Evolutionary conservation across 2,113 vertebrate species (phyloP), one percentile per base, ranked within the genome.

Genomic region (Myrmecophaga tridactyla): DNA sequence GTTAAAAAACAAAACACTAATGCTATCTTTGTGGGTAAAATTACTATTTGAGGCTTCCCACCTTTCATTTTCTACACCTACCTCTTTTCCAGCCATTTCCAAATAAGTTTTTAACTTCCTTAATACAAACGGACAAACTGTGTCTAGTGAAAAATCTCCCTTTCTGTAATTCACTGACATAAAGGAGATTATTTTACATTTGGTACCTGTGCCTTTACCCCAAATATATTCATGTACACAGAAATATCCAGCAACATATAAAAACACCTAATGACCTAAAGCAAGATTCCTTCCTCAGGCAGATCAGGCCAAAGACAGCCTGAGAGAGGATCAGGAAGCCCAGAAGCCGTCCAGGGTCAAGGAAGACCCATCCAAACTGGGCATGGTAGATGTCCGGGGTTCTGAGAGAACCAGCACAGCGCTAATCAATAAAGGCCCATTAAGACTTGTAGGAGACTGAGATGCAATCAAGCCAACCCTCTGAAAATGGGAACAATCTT

Each of bases 1-100:
- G n/a, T 6, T 29, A 4, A 36, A 46, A 46, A 36, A 63, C 10
- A 65, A 41, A 63, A 31, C 13, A 63, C 48, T 46, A 31, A 84
- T 23, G n/a, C 82, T 88, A 77, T 72, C 58, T 43, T 88, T 63
- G 60, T 8, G 87, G 11, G 53, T 92, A 92, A 92, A 96, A 95
- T 48, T 41, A 88, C 62, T 41, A 41, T 58, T 63, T 70, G 56
- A 39, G 48, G 36, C 12, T 84, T 81, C 17, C 77, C 20, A 34
- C 39, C 78, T 87, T 90, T 90, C 43, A 15, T 84, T 80, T 81
- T 81, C 87, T 72, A 89, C 3, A 94, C 31, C 51, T 53, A 87
- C 21, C 34, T 86, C 48, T 94, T 90, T 92, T 63, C 63, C 43
- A 83, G 48, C 29, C 81, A 92, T 60, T 90, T 90, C 41, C 80